Conservation (phyloP, 2,797 vertebrate genomes). For the Semotilus atromaculatus region DNA sequence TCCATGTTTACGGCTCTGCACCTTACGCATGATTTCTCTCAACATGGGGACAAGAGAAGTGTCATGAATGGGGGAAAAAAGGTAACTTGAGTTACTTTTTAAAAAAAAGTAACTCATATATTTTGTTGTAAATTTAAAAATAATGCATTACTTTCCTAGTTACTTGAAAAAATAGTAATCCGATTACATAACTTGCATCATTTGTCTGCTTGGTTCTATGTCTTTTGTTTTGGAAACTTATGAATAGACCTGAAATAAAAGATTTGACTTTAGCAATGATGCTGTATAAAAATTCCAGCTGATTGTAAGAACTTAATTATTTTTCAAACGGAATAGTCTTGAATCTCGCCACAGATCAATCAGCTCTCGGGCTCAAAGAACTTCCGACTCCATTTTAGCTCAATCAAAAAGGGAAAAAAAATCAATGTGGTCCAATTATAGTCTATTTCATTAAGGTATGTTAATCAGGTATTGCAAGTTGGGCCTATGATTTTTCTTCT, state of each 20-base stretch:
- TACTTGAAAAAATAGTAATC: background rate
- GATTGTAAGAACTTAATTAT: constrained; percentile 89
- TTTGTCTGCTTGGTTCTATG: background rate
- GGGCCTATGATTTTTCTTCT: constrained; percentile 68
- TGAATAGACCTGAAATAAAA: background rate
- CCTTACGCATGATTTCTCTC: background rate
- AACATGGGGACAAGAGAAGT: background rate
- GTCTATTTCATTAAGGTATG: constrained; percentile 88
- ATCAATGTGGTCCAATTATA: constrained; percentile 93
- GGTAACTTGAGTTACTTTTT: background rate
- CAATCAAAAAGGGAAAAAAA: constrained; percentile 91
- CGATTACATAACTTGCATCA: background rate
- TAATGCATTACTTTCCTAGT: background rate
- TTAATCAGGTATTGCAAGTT: constrained; percentile 76
- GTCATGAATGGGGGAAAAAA: background rate
- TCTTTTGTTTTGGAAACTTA: background rate
- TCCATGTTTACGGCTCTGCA: background rate
- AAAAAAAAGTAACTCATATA: background rate
- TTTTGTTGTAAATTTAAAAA: background rate
- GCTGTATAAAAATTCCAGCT: constrained; percentile 68
- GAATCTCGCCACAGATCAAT: constrained; percentile 94
- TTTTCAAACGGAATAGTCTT: constrained; percentile 86
- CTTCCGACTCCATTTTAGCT: constrained; percentile 93
- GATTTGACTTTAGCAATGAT: constrained; percentile 28
- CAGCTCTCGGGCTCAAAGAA: constrained; percentile 82